phyloP scores from a whole-genome alignment of 1,140 invertebrate genomes.

The Pinna nobilis region DNA sequence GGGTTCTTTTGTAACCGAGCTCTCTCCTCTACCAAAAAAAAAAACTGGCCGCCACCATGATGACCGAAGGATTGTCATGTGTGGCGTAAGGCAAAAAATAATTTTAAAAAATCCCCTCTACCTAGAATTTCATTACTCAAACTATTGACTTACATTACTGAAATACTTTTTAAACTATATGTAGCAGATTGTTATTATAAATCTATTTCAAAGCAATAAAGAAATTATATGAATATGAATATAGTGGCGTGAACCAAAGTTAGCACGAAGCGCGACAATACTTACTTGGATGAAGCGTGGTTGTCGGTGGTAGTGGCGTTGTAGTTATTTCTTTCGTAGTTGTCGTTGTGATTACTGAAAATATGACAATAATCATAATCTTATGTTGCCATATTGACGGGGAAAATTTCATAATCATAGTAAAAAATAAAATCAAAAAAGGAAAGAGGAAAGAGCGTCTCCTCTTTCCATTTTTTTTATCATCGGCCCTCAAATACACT shows the following conservation, averaged over 20 bases:
- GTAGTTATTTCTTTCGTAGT: constrained; percentile 5
- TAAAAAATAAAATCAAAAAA: too few species aligned
- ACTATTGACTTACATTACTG: not conserved
- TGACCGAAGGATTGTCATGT: not conserved
- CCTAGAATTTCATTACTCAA: not conserved
- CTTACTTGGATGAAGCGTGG: constrained; percentile 26
- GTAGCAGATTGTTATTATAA: not conserved
- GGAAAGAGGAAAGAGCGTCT: too few species aligned
- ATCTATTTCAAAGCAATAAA: not conserved
- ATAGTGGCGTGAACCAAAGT: not conserved
- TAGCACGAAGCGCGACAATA: not conserved
- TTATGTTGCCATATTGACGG: too few species aligned
- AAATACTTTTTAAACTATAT: not conserved
- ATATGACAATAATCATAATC: not conserved
- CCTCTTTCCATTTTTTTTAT: too few species aligned
- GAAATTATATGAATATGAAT: not conserved
- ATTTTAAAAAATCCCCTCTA: not conserved
- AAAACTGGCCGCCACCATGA: constrained; percentile 7
- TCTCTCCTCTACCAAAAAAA: too few species aligned
- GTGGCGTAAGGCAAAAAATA: too few species aligned
- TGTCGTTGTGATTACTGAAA: constrained; percentile 33
- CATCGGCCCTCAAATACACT: too few species aligned
- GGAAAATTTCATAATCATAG: too few species aligned
- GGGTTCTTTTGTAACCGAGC: too few species aligned
- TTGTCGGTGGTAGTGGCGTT: constrained; percentile 7